Evolutionary conservation across 2,888 invertebrate species (phyloP).

Genomic region (Brachyptera risi): DNA sequence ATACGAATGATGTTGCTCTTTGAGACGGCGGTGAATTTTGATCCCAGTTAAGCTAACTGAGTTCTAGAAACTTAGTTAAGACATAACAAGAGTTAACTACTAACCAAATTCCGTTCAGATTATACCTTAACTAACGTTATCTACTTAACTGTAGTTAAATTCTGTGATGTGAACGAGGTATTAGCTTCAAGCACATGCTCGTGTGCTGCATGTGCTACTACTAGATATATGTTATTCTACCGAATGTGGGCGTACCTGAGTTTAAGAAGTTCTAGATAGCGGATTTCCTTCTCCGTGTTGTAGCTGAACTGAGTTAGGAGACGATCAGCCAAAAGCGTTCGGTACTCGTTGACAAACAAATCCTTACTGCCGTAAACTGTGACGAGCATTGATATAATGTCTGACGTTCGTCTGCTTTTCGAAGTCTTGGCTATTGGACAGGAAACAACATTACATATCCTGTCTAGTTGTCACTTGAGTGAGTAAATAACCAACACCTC

Average conservation of each 20-base stretch:
- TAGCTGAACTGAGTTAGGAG: constrained; percentile 78
- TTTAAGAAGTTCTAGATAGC: constrained; percentile 90
- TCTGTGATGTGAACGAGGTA: too few relatives aligned
- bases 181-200: background rate
- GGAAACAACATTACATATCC: background rate
- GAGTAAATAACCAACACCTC: too few relatives aligned
- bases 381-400: constrained; percentile 97
- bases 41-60: too few relatives aligned
- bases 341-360: constrained; percentile 95
- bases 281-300: constrained; percentile 84
- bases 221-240: too few relatives aligned
- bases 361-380: constrained; percentile 98
- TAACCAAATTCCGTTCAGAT: too few relatives aligned
- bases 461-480: background rate
- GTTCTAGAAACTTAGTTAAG: too few relatives aligned
- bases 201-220: background rate
- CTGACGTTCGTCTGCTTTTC: constrained; percentile 61
- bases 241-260: constrained; percentile 52
- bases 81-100: too few relatives aligned
- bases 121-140: too few relatives aligned
- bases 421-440: constrained; percentile 51
- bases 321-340: constrained; percentile 88
- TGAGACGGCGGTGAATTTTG: too few relatives aligned
- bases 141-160: too few relatives aligned
- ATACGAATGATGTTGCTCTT: too few relatives aligned